phyloP scores from a whole-genome alignment of 2,888 invertebrate genomes.

The Dorcus hopei region DNA sequence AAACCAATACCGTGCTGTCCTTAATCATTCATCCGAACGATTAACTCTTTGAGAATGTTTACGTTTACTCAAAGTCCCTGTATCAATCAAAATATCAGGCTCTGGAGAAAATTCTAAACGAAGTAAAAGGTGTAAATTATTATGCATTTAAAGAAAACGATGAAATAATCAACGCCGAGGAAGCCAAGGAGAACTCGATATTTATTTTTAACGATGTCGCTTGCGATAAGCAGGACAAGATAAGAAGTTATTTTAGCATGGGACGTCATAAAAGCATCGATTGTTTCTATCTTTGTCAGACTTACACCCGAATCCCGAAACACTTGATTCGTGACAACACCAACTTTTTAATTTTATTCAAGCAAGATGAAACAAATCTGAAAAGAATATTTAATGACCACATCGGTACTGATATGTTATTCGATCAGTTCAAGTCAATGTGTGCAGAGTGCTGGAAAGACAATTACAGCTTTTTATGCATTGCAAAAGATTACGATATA shows the following conservation, averaged over 20 bases:
- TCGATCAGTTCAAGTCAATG: slow-evolving; percentile 29
- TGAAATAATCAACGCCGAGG: no score
- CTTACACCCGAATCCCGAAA: slow-evolving; percentile 40
- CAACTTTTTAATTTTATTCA: slow-evolving; percentile 40
- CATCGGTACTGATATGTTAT: slow-evolving; percentile 28
- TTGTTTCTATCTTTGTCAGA: no score
- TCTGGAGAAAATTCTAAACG: slow-evolving; percentile 26
- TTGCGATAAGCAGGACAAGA: no score
- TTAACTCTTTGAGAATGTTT: slow-evolving; percentile 41
- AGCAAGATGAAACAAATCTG: slow-evolving; percentile 40
- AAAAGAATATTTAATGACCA: slow-evolving; percentile 33
- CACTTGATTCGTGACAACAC: slow-evolving; percentile 41
- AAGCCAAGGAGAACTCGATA: no score
- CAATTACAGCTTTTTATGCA: slow-evolving; percentile 32
- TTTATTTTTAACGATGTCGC: no score
- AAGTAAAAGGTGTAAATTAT: slow-evolving; percentile 29
- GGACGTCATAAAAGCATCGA: no score
- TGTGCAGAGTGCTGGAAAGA: slow-evolving; percentile 31
- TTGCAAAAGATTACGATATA: slow-evolving; percentile 28
- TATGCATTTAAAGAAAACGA: no score
- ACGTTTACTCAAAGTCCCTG: slow-evolving; percentile 37
- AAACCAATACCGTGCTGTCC: slow-evolving; percentile 39
- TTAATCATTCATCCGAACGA: slow-evolving; percentile 38
- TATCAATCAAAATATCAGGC: slow-evolving; percentile 34
- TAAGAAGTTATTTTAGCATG: no score